Base-by-base conservation (phyloP, 2,888 invertebrate genomes). In the Lepas anatifera region DNA sequence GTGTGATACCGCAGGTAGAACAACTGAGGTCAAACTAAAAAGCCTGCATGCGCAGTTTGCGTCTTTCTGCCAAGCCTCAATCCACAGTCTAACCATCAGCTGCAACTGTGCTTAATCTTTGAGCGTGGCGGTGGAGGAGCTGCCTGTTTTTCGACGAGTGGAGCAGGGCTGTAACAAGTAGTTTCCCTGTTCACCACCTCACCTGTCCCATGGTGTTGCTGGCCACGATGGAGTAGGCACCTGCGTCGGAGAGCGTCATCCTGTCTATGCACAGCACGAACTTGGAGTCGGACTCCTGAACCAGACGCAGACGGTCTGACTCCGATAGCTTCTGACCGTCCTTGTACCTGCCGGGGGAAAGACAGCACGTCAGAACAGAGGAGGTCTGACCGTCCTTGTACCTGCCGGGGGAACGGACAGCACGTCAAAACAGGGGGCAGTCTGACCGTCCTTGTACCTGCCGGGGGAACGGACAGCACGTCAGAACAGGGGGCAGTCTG, bases 131-230 rank as follows among this genome's bases (percentile, higher is more conserved):
- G n/a, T n/a, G n/a, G n/a, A n/a, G n/a, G n/a, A n/a, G n/a, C n/a
- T n/a, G n/a, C n/a, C n/a, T n/a, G n/a, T n/a, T n/a, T n/a, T n/a
- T n/a, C n/a, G n/a, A n/a, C n/a, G n/a, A n/a, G n/a, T n/a, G n/a
- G n/a, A n/a, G n/a, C n/a, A n/a, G n/a, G n/a, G n/a, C n/a, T n/a
- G n/a, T n/a, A n/a, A n/a, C n/a, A n/a, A n/a, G n/a, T n/a, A n/a
- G n/a, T n/a, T n/a, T n/a, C n/a, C n/a, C n/a, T 46, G 18, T 46
- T 22, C 11, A 29, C 29, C 4, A 2, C 25, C 27, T 92, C 71
- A 92, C 90, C 80, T 95, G 93, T 77, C 90, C 92, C 74, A 94
- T 68, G 89, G 83, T 76, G 84, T 85, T 74, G 25, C 43, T 80
- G 27, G 79, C 79, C 71, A 78, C 76, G 68, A 79, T 90, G 75